These are phyloP conservation scores for Erebia epiphron DNA, from an alignment of 2,888 invertebrate species.

Conservation along the genomic window DNA sequence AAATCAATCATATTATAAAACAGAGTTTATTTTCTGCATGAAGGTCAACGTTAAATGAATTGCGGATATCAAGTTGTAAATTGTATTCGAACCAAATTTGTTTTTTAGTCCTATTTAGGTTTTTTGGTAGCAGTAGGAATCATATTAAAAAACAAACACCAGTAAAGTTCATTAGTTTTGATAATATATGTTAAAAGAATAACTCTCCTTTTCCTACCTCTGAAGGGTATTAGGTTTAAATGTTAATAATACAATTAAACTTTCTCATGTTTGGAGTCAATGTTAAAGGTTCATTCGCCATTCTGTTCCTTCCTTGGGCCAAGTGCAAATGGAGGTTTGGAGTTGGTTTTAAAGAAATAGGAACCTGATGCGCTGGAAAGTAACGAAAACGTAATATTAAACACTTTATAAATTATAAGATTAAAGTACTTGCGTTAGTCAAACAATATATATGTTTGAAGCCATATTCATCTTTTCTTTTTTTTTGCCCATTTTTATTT, in stretches of 20 bases:
- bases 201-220: too few species aligned
- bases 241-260: too few species aligned
- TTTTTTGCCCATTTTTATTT: too few species aligned
- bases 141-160: too few species aligned
- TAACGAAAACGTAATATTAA: constrained; percentile 23
- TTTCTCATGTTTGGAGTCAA: not conserved
- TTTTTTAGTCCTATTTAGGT: not conserved
- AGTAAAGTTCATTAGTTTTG: too few species aligned
- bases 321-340: constrained; percentile 66
- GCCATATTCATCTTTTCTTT: too few species aligned
- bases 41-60: constrained; percentile 19
- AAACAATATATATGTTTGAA: too few species aligned
- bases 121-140: not conserved
- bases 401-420: not conserved
- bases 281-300: not conserved
- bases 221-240: too few species aligned
- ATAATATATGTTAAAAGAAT: too few species aligned
- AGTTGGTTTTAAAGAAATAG: constrained; percentile 77
- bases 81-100: not conserved
- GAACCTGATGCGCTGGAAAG: constrained; percentile 71
- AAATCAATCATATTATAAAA: not conserved
- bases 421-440: too few species aligned
- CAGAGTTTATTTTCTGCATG: not conserved
- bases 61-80: constrained; percentile 5
- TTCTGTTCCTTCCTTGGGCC: constrained; percentile 51